Conservation (phyloP, 2,113 vertebrate species). For the Protobothrops mucrosquamatus region DNA sequence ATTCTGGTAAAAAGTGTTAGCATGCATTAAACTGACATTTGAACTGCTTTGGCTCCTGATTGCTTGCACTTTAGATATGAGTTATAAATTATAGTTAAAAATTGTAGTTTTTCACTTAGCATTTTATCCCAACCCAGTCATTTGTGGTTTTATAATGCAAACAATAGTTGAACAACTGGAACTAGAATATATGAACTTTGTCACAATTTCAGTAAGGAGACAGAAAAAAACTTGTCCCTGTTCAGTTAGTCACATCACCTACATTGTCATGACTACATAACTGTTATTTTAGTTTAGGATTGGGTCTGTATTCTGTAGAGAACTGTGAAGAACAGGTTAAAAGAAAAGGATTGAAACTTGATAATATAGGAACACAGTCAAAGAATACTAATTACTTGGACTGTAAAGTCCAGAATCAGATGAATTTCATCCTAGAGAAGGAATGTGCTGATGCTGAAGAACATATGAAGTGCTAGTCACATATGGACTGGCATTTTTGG, state of each 20-base stretch:
- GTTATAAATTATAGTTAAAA: neutral
- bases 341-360: neutral
- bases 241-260: neutral
- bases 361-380: neutral
- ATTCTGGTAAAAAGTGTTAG: neutral
- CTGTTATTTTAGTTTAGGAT: neutral
- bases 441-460: neutral
- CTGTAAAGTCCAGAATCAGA: neutral
- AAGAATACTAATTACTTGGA: neutral
- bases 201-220: neutral
- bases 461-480: neutral
- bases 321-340: neutral
- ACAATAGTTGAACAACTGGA: neutral
- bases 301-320: neutral
- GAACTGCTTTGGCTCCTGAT: neutral
- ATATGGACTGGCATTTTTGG: neutral
- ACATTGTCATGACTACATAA: neutral
- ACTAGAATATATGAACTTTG: neutral
- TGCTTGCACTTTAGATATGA: neutral
- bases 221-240: neutral
- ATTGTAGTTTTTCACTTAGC: neutral
- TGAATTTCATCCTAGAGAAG: neutral
- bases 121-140: neutral
- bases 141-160: neutral
- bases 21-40: neutral